These are phyloP conservation scores for Mimumesa dahlbomi DNA, from an alignment of 2,888 invertebrate species.

Conservation along the genomic window DNA sequence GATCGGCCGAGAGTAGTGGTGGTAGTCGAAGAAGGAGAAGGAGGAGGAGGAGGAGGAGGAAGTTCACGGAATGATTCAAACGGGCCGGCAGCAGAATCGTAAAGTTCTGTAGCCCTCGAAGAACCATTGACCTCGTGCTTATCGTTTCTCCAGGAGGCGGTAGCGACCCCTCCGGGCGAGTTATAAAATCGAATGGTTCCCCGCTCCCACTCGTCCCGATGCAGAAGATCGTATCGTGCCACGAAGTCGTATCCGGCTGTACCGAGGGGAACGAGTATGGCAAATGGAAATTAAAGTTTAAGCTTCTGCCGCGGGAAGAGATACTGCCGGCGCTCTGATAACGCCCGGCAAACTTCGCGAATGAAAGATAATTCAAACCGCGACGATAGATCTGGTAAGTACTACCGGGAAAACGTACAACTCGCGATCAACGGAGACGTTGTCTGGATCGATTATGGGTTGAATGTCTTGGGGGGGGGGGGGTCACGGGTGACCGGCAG, in stretches of 20 bases:
- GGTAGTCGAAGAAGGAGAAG: too few relatives aligned
- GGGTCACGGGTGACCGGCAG: too few relatives aligned
- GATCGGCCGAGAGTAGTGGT: constrained; percentile 3
- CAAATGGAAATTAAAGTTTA: constrained; percentile 56
- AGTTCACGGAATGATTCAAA: constrained; percentile 52
- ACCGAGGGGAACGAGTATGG: constrained; percentile 27
- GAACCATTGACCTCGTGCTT: constrained; percentile 55
- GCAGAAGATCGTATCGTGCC: constrained; percentile 43
- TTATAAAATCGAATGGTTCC: constrained; percentile 57
- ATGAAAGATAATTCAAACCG: constrained; percentile 29
- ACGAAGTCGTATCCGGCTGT: constrained; percentile 6
- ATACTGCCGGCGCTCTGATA: constrained; percentile 33
- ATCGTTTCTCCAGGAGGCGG: constrained; percentile 45
- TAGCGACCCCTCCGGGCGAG: constrained; percentile 42
- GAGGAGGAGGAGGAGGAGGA: too few relatives aligned
- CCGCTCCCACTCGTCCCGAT: constrained; percentile 28
- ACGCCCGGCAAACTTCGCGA: constrained; percentile 35
- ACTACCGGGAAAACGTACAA: too few relatives aligned
- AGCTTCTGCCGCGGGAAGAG: constrained; percentile 24
- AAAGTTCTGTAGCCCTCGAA: constrained; percentile 49
- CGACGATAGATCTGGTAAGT: too few relatives aligned
- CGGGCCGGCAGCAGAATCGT: constrained; percentile 48
- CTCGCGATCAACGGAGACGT: too few relatives aligned
- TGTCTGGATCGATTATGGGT: too few relatives aligned
- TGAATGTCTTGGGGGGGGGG: too few relatives aligned